Base-by-base conservation (phyloP, 1,140 invertebrate species). In the Aethina tumida region DNA sequence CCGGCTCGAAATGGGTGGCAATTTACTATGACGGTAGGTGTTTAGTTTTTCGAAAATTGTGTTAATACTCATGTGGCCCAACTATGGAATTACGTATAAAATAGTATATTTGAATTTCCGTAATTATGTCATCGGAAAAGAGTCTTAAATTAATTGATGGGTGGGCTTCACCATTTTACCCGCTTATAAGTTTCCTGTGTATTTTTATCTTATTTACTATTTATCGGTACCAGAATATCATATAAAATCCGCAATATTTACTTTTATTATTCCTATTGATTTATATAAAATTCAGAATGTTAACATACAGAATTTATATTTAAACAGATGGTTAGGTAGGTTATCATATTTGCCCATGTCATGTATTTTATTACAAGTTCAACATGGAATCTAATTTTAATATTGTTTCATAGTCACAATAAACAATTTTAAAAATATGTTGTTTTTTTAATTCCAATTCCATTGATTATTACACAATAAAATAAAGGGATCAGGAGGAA, bases 281-380 rank as follows among this genome's bases (percentile, higher is more conserved):
- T 35, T 35, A 35, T 24, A 35, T 35, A 6, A 35, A n/a, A n/a
- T n/a, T 35, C 17, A 35, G 25, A 24, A 35, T 35, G 33, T 35
- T 35, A 35, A 24, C 12, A 35, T 35, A 35, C 22, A 24, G 33
- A 19, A 24, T 35, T n/a, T n/a, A n/a, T 35, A 35, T 35, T 24
- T 24, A 24, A 24, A 21, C 33, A 24, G 22, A 35, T 25, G 33
- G 33, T 35, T 35, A 35, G 33, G 25, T 35, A 35, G 33, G 33
- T 35, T 35, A n/a, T 35, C 19, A 35, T 35, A 35, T 35, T 35
- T 35, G 22, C 22, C 33, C 33, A 35, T 35, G 33, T 35, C 33
- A 19, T 22, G 25, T 35, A 24, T 7, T 35, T 15, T 24, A 35
- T 24, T 24, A 24, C 16, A 35, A 35, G 25, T 35, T 19, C 25